Evolutionary conservation across 2,797 vertebrate species (phyloP).

Genomic region (Mus spretus): DNA sequence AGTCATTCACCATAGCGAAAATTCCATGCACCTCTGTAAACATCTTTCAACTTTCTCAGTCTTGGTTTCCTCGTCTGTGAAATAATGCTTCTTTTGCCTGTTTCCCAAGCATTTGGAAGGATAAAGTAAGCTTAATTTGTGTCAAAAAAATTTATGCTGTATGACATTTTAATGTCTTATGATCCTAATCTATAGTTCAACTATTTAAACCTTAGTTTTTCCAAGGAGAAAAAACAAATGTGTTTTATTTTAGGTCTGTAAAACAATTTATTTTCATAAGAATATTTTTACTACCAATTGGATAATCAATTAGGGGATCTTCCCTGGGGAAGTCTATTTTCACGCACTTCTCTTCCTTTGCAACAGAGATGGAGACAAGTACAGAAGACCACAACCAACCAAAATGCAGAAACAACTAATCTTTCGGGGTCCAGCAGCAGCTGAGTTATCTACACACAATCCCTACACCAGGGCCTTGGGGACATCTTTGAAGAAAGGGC

Average conservation of each 20-base stretch:
- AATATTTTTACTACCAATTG: conserved; percentile 48
- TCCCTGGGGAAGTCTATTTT: background rate
- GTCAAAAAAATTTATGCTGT: conserved; percentile 49
- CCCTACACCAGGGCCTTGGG: background rate
- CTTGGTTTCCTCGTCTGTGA: conserved; percentile 64
- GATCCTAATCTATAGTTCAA: background rate
- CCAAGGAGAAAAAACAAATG: conserved; percentile 22
- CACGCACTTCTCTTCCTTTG: background rate
- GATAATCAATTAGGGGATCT: background rate
- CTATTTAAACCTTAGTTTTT: conserved; percentile 46
- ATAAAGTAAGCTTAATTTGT: conserved; percentile 56
- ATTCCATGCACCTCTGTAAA: background rate
- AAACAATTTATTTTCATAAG: conserved; percentile 18
- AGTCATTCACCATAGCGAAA: conserved; percentile 8
- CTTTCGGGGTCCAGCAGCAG: background rate
- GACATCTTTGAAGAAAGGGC: background rate
- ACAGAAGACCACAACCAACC: background rate
- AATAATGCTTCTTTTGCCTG: conserved; percentile 46
- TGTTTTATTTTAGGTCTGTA: conserved; percentile 41
- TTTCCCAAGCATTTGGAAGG: conserved; percentile 43
- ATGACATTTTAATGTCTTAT: conserved; percentile 14
- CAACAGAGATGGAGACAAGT: conserved; percentile 7
- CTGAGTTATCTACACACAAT: background rate
- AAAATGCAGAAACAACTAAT: background rate
- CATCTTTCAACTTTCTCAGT: conserved; percentile 3